phyloP scores from a whole-genome alignment of 2,113 vertebrate species.

The Dicaeum eximium region DNA sequence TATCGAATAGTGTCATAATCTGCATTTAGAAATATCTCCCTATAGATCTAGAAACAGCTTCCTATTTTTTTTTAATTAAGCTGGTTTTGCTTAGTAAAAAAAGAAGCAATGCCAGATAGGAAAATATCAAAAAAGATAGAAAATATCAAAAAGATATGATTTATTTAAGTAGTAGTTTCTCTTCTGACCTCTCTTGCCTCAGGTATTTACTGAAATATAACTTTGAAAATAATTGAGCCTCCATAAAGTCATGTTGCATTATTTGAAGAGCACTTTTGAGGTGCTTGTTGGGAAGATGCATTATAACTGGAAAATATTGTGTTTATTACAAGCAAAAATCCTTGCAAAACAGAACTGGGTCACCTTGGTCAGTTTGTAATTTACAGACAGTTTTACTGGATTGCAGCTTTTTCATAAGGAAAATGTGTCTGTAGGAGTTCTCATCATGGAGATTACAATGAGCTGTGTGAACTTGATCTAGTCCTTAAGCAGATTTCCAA shows the following conservation, averaged over 20 bases:
- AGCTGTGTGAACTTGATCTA: not conserved
- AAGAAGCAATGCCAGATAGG: not conserved
- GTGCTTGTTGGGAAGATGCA: not conserved
- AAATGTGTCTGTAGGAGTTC: not conserved
- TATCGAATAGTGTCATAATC: not conserved
- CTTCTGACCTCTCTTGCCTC: not conserved
- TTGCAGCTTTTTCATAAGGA: not conserved
- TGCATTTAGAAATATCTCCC: not conserved
- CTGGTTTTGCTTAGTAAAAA: not conserved
- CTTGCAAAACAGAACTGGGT: not conserved
- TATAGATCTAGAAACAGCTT: not conserved
- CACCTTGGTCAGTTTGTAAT: not conserved
- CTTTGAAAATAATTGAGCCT: not conserved
- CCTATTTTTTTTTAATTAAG: not conserved
- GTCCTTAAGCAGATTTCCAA: not conserved
- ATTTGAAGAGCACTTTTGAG: not conserved
- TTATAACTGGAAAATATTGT: not conserved
- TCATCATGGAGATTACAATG: not conserved
- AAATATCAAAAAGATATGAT: not conserved
- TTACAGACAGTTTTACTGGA: not conserved
- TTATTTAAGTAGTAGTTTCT: not conserved
- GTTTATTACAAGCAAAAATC: not conserved
- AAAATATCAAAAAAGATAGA: too few species aligned
- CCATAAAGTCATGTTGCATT: not conserved
- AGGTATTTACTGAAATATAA: not conserved